Conservation (phyloP, 2,888 invertebrate species). For the Andricus curvator region DNA sequence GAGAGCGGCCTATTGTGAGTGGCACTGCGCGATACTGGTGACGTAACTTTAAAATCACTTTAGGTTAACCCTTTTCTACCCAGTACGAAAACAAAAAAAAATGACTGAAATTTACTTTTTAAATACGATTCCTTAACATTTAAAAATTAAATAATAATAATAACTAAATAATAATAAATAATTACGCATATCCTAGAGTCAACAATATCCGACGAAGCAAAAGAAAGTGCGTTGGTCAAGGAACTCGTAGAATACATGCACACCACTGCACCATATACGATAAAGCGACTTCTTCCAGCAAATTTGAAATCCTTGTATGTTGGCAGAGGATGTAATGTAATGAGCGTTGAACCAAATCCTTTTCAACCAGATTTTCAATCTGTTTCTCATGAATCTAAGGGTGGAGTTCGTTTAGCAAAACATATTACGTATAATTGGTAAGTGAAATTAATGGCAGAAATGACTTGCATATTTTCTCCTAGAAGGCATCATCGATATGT, state of each 20-base stretch:
- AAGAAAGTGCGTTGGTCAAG: constrained; percentile 81
- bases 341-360: constrained; percentile 83
- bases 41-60: too few relatives aligned
- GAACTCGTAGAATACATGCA: constrained; percentile 88
- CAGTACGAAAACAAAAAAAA: too few relatives aligned
- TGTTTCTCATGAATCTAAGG: constrained; percentile 84
- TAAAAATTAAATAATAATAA: too few relatives aligned
- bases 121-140: too few relatives aligned
- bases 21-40: too few relatives aligned
- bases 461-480: background rate
- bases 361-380: constrained; percentile 84
- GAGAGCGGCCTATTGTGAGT: too few relatives aligned
- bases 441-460: constrained; percentile 73
- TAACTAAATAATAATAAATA: too few relatives aligned
- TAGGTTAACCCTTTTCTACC: too few relatives aligned
- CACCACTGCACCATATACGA: constrained; percentile 85
- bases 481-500: too few relatives aligned
- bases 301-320: constrained; percentile 89
- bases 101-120: too few relatives aligned
- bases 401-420: constrained; percentile 90
- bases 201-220: constrained; percentile 47
- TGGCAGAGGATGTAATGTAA: constrained; percentile 76
- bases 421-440: constrained; percentile 90
- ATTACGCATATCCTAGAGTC: constrained; percentile 48
- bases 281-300: constrained; percentile 90